A percentile compares a stretch with the other conserved stretches of the same genome.
Evolutionary conservation across 2,113 vertebrate species (phyloP).

Genomic region (human): DNA sequence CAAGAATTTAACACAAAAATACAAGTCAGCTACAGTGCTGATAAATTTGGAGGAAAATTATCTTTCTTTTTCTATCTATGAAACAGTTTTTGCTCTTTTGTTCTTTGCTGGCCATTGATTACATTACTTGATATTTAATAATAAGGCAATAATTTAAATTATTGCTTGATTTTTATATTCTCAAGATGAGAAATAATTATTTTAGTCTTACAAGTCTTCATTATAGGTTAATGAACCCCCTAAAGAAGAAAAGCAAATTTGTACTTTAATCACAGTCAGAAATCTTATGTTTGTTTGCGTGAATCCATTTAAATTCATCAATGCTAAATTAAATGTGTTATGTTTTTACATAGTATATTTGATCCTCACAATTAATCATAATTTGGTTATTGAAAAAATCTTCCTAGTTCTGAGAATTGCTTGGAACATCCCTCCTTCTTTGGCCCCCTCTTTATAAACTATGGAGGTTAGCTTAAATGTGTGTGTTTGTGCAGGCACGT

Average conservation of each 20-base stretch:
- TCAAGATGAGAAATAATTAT: not conserved
- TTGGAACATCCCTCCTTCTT: not conserved
- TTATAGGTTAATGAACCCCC: not conserved
- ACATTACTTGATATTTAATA: not conserved
- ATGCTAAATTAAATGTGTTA: constrained; percentile 17
- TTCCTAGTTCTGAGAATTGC: constrained; percentile 27
- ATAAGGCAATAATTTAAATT: constrained; percentile 20
- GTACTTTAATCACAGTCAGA: not conserved
- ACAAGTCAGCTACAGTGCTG: not conserved
- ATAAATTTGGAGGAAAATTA: constrained; percentile 27
- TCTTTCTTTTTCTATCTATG: not conserved
- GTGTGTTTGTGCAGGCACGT: too few species aligned
- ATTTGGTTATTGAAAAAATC: constrained; percentile 1
- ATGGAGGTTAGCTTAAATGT: not conserved
- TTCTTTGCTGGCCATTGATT: constrained; percentile 15
- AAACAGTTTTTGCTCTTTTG: not conserved
- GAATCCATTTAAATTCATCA: not conserved
- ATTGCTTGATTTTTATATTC: constrained; percentile 34
- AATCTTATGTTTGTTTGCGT: not conserved
- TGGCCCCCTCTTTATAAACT: not conserved
- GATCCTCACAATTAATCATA: not conserved
- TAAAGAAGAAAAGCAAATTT: constrained; percentile 11
- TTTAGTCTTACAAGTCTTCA: constrained; percentile 13
- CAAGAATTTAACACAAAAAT: constrained; percentile 16
- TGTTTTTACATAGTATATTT: constrained; percentile 41